Percentiles rank a stretch among this genome's conserved stretches.
Evolutionary conservation across 2,888 invertebrate species (phyloP).

Genomic region (Bhutanitis thaidina): DNA sequence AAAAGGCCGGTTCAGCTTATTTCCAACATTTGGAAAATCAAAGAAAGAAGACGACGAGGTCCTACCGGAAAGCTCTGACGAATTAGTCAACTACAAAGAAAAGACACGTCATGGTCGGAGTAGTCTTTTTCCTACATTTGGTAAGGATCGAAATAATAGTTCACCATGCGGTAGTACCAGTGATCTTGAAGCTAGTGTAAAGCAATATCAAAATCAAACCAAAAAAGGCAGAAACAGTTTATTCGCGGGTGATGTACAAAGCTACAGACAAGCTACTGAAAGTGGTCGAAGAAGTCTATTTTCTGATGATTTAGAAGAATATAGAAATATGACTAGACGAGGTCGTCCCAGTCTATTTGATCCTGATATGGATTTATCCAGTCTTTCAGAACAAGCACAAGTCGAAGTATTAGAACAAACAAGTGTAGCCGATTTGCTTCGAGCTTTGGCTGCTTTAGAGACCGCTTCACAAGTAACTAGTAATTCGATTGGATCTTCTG

Average conservation of each 20-base stretch:
- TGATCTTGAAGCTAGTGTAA: constrained; percentile 63
- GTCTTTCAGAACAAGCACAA: constrained; percentile 65
- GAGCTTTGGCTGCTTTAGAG: constrained; percentile 86
- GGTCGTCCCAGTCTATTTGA: constrained; percentile 71
- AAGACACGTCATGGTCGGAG: constrained; percentile 59
- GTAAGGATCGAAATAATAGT: constrained; percentile 60
- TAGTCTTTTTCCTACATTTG: constrained; percentile 68
- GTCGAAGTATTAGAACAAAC: constrained; percentile 88
- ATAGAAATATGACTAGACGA: constrained; percentile 58
- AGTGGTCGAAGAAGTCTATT: constrained; percentile 39
- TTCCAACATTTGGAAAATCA: constrained; percentile 63
- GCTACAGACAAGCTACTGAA: constrained; percentile 38
- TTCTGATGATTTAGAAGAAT: constrained; percentile 56
- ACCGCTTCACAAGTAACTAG: constrained; percentile 38
- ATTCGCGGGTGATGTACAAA: constrained; percentile 47
- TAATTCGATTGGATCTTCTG: constrained; percentile 1
- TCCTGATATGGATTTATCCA: constrained; percentile 60
- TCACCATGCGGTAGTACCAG: constrained; percentile 44
- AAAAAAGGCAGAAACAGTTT: constrained; percentile 50
- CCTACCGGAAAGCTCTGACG: constrained; percentile 69
- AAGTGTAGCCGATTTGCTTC: constrained; percentile 88
- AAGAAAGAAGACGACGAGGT: constrained; percentile 51
- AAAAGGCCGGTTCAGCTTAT: constrained; percentile 62
- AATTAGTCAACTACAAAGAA: constrained; percentile 64
- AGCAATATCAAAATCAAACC: constrained; percentile 58